Conservation (phyloP, 2,797 vertebrate genomes). For the Lithobates sylvaticus region DNA sequence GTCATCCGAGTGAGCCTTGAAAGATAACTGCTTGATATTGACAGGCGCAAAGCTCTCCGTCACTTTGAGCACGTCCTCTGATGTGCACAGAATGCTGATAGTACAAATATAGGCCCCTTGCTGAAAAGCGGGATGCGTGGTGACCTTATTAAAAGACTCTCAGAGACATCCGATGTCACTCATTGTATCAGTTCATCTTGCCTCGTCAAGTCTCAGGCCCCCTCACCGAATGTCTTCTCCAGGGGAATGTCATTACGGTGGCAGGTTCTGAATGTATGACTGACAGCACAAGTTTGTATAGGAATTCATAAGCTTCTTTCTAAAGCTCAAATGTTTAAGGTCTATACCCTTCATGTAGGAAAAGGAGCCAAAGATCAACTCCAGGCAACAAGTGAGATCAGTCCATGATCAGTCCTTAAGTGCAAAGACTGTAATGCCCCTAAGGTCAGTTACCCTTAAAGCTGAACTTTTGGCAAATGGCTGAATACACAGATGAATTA, state of each 20-base stretch:
- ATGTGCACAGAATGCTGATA: conserved; percentile 51
- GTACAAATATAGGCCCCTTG: conserved; percentile 31
- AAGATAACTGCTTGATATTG: conserved; percentile 44
- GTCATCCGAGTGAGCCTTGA: conserved; percentile 44
- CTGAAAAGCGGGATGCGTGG: conserved; percentile 10
- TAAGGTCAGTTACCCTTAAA: too few relatives aligned
- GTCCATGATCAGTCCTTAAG: too few relatives aligned
- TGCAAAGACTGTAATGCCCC: too few relatives aligned
- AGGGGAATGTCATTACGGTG: conserved; percentile 28
- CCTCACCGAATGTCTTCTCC: conserved; percentile 41
- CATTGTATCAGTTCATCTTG: conserved; percentile 55
- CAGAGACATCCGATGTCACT: conserved; percentile 39
- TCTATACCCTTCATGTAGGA: background rate
- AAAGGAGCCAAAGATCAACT: background rate
- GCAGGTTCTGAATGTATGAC: conserved; percentile 40
- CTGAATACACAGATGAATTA: too few relatives aligned
- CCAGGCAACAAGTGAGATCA: too few relatives aligned
- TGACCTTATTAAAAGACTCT: conserved; percentile 61
- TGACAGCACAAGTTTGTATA: conserved; percentile 19
- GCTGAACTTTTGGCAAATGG: too few relatives aligned
- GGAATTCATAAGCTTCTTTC: conserved; percentile 16
- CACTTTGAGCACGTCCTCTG: conserved; percentile 25
- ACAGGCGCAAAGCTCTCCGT: conserved; percentile 31
- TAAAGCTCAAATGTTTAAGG: background rate
- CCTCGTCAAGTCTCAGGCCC: conserved; percentile 45